Evolutionary conservation across 2,888 invertebrate species (phyloP).

Genomic region (Acronicta psi): DNA sequence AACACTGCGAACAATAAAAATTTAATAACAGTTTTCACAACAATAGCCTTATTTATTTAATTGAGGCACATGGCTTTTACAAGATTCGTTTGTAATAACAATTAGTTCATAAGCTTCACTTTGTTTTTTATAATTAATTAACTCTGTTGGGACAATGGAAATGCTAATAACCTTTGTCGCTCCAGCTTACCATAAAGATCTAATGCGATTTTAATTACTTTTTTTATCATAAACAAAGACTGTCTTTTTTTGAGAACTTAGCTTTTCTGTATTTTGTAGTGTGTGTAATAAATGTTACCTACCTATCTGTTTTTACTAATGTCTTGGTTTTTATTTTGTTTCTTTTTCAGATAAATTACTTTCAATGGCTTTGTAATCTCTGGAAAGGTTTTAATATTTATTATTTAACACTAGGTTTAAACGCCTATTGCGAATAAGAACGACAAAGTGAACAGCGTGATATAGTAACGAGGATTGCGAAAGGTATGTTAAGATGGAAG

Average conservation of each 20-base stretch:
- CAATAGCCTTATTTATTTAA: constrained; percentile 27
- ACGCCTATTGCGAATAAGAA: no score
- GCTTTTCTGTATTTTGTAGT: constrained; percentile 8
- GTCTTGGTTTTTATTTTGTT: no score
- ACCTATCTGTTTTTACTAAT: no score
- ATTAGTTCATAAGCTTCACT: constrained; percentile 17
- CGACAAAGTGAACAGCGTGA: no score
- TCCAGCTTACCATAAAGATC: constrained; percentile 6
- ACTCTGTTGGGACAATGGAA: constrained; percentile 24
- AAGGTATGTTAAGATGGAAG: no score
- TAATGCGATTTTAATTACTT: constrained; percentile 46
- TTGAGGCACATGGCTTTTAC: constrained; percentile 19
- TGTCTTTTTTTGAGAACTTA: constrained; percentile 10
- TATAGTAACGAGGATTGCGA: no score
- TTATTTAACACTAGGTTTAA: no score
- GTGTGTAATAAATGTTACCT: no score
- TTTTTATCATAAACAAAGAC: constrained; percentile 18
- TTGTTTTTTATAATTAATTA: constrained; percentile 35
- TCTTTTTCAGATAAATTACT: no score
- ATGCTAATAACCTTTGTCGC: constrained; percentile 34
- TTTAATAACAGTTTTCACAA: constrained; percentile 10
- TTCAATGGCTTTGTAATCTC: no score
- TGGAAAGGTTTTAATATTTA: no score
- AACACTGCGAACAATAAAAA: background rate
- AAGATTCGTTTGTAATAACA: constrained; percentile 31